Percentiles rank a stretch among this genome's conserved stretches.
phyloP scores from a whole-genome alignment of 2,113 vertebrate species.

The Dicentrarchus labrax region DNA sequence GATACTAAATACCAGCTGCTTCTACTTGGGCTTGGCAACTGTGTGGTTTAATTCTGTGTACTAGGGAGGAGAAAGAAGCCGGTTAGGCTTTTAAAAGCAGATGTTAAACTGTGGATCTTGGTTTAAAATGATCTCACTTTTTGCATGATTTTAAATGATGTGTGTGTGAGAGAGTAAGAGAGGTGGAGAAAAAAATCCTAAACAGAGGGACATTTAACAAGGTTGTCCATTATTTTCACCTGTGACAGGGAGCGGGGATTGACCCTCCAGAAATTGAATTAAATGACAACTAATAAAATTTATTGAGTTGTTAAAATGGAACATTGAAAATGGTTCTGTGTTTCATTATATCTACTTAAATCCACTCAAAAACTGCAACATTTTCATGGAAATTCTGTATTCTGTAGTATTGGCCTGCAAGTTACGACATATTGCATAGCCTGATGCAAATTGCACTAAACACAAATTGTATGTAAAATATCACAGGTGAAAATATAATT shows the following conservation, averaged over 20 bases:
- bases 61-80: conserved; percentile 8
- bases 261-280: not conserved
- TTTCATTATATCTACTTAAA: conserved; percentile 3
- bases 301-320: not conserved
- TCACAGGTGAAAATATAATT: conserved; percentile 41
- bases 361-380: not conserved
- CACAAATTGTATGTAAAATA: conserved; percentile 35
- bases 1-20: conserved; percentile 69
- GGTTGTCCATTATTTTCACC: not conserved
- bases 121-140: conserved; percentile 23
- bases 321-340: not conserved
- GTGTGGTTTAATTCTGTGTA: conserved; percentile 52
- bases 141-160: conserved; percentile 30
- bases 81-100: conserved; percentile 44
- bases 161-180: conserved; percentile 26
- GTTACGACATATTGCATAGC: not conserved
- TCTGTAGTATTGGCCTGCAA: too few relatives aligned
- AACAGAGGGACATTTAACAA: not conserved
- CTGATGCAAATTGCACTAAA: conserved; percentile 14
- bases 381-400: not conserved
- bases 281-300: not conserved
- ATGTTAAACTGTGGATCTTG: conserved; percentile 40
- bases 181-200: not conserved
- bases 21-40: conserved; percentile 40
- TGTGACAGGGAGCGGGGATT: not conserved